Percentiles rank a stretch among this genome's conserved stretches.
These are phyloP conservation scores for Stenodera caucasica DNA, from an alignment of 2,888 invertebrate genomes.

Conservation along the genomic window DNA sequence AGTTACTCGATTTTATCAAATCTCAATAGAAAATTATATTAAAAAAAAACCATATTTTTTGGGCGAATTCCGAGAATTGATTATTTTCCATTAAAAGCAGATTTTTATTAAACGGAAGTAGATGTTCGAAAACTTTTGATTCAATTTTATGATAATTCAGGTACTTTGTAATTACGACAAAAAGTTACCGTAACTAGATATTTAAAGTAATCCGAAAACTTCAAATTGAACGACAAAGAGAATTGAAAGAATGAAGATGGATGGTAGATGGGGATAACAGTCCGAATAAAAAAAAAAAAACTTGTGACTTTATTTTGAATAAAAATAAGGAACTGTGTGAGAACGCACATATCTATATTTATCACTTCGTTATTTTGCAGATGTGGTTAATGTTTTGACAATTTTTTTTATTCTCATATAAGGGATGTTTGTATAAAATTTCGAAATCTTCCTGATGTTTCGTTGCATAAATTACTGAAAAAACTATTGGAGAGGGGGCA, in stretches of 20 bases:
- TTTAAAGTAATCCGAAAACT: background rate
- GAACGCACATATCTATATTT: slow-evolving; percentile 25
- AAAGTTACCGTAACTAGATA: background rate
- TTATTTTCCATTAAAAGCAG: slow-evolving; percentile 13
- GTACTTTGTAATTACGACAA: slow-evolving; percentile 20
- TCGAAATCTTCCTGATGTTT: slow-evolving; percentile 24
- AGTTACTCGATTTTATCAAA: too few species aligned
- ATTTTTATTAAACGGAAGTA: slow-evolving; percentile 12
- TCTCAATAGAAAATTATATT: slow-evolving; percentile 17
- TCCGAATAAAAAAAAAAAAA: slow-evolving; percentile 5
- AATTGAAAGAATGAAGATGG: slow-evolving; percentile 4
- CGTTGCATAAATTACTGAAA: slow-evolving; percentile 23
- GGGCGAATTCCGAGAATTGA: background rate
- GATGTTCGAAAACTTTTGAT: slow-evolving; percentile 16
- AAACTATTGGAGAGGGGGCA: background rate
- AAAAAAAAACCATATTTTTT: too few species aligned
- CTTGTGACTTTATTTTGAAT: slow-evolving; percentile 16
- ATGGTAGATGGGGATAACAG: background rate
- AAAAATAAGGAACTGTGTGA: slow-evolving; percentile 21
- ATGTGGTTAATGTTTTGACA: slow-evolving; percentile 30
- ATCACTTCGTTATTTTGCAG: slow-evolving; percentile 24
- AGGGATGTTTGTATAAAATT: slow-evolving; percentile 25
- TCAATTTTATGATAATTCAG: slow-evolving; percentile 19
- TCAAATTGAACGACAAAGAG: background rate
- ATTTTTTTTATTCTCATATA: slow-evolving; percentile 15